Conservation (phyloP, 2,113 vertebrate genomes). For the Corapipo altera region DNA sequence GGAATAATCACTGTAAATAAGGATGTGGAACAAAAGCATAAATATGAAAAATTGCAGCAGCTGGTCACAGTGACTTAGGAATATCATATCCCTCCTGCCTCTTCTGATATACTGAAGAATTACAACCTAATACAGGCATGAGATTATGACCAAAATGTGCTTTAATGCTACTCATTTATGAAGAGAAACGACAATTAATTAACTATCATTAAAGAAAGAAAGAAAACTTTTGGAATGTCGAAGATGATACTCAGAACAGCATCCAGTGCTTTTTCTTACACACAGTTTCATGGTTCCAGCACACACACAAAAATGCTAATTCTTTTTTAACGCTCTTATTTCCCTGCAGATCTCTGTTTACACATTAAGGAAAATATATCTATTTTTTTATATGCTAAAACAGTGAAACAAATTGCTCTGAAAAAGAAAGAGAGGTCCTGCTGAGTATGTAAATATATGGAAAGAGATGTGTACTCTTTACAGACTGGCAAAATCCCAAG, state of each 20-base stretch:
- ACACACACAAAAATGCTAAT: constrained; percentile 43
- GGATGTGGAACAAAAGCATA: neutral
- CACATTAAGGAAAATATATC: constrained; percentile 66
- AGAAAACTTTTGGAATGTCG: neutral
- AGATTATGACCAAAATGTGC: neutral
- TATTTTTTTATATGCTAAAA: constrained; percentile 55
- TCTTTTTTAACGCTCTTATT: constrained; percentile 69
- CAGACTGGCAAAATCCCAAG: constrained; percentile 50
- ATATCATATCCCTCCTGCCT: neutral
- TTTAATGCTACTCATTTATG: neutral
- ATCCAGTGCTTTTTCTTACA: neutral
- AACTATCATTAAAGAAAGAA: neutral
- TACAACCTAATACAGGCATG: neutral
- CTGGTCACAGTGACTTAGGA: neutral
- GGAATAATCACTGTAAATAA: neutral
- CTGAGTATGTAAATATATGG: constrained; percentile 63
- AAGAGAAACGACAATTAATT: neutral
- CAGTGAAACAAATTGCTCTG: constrained; percentile 69
- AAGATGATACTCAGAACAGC: neutral
- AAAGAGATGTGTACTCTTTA: constrained; percentile 37
- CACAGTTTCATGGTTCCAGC: neutral
- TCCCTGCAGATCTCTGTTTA: constrained; percentile 75
- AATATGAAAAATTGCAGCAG: neutral
- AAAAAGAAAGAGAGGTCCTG: constrained; percentile 58
- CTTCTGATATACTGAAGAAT: neutral